phyloP scores from a whole-genome alignment of 2,888 invertebrate genomes.

The Thecocarcelia acutangulata region DNA sequence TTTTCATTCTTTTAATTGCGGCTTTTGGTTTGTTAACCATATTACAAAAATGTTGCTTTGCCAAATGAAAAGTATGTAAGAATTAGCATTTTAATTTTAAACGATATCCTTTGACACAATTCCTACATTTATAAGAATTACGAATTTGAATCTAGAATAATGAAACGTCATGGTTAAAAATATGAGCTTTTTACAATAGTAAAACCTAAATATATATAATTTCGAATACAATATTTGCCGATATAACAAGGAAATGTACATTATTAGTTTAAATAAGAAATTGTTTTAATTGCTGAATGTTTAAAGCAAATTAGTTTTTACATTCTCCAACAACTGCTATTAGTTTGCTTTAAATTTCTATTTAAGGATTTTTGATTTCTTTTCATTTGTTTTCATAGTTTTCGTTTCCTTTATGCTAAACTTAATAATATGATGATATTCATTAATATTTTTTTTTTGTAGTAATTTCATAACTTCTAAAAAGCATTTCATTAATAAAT shows the following conservation, averaged over 20 bases:
- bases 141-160: no score
- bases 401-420: conserved; percentile 7
- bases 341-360: conserved; percentile 16
- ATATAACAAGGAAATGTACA: background rate
- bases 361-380: conserved; percentile 42
- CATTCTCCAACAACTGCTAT: conserved; percentile 30
- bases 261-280: background rate
- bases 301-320: conserved; percentile 26
- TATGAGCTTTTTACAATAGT: background rate
- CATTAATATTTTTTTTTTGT: conserved; percentile 31
- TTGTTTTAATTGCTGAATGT: background rate
- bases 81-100: background rate
- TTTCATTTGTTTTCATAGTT: conserved; percentile 2
- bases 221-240: background rate
- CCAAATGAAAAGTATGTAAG: no score
- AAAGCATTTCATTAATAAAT: conserved; percentile 51
- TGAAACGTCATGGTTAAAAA: background rate
- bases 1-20: background rate
- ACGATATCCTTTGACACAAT: background rate
- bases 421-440: conserved; percentile 38
- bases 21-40: background rate
- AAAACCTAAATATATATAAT: background rate
- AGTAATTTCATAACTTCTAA: conserved; percentile 50
- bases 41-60: background rate
- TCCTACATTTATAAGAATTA: background rate